Conservation (phyloP, 2,113 vertebrate genomes). For the Etheostoma cragini region DNA sequence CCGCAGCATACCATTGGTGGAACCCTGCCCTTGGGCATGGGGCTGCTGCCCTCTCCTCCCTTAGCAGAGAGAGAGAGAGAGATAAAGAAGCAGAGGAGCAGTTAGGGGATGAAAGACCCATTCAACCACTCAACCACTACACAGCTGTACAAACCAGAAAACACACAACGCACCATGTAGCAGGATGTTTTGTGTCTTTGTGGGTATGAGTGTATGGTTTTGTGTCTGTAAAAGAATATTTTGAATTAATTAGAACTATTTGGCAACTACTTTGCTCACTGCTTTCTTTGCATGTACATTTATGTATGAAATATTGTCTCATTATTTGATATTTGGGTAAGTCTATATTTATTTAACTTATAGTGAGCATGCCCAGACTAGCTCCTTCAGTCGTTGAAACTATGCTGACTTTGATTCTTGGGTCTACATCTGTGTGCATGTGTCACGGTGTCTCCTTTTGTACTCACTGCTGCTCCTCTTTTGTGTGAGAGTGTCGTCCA, state of each 20-base stretch:
- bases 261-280: not conserved
- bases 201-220: not conserved
- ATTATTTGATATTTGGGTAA: not conserved
- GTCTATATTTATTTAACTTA: not conserved
- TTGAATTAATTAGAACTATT: not conserved
- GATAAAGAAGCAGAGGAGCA: slow-evolving; percentile 73
- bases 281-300: not conserved
- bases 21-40: slow-evolving; percentile 81
- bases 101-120: slow-evolving; percentile 66
- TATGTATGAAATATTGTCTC: not conserved
- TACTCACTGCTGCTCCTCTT: slow-evolving; percentile 98
- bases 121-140: slow-evolving; percentile 20
- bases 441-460: not conserved
- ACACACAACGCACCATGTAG: slow-evolving; percentile 17
- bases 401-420: not conserved
- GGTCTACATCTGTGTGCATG: not conserved
- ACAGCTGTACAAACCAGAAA: not conserved
- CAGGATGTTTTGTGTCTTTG: not conserved
- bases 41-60: slow-evolving; percentile 84
- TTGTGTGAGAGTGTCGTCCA: slow-evolving; percentile 92
- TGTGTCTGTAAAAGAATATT: not conserved
- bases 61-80: slow-evolving; percentile 72
- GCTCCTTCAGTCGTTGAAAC: not conserved
- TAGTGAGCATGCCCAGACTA: not conserved
- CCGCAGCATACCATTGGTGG: slow-evolving; percentile 83